Evolutionary conservation across 2,113 vertebrate genomes (phyloP).

Genomic region (Etia nguti): DNA sequence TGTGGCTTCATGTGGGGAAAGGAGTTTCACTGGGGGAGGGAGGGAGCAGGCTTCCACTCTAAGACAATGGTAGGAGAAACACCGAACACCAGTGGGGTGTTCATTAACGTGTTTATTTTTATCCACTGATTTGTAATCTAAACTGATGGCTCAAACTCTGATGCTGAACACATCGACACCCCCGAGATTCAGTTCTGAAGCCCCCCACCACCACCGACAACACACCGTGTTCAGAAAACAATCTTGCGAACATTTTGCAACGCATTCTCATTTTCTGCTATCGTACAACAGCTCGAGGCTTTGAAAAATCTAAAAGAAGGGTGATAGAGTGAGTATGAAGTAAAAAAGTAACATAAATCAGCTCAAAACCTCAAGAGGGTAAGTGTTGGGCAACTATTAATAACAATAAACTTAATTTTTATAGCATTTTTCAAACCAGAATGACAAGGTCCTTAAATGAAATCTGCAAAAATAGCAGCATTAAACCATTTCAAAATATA

Average conservation of each 20-base stretch:
- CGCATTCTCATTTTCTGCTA: background rate
- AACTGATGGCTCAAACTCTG: constrained; percentile 5
- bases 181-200: background rate
- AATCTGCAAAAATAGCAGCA: background rate
- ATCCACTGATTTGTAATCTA: constrained; percentile 8
- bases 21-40: background rate
- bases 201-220: background rate
- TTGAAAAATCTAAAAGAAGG: background rate
- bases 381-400: background rate
- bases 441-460: background rate
- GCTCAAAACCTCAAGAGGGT: background rate
- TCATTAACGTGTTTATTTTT: background rate
- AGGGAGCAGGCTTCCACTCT: background rate
- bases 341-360: background rate
- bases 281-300: background rate
- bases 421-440: background rate
- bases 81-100: background rate
- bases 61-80: background rate
- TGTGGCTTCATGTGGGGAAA: background rate
- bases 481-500: background rate
- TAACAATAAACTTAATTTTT: background rate
- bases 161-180: background rate
- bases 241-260: background rate
- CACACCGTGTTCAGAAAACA: background rate
- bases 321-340: background rate